Conservation (phyloP, 1,140 invertebrate species). For the Coelopa frigida region DNA sequence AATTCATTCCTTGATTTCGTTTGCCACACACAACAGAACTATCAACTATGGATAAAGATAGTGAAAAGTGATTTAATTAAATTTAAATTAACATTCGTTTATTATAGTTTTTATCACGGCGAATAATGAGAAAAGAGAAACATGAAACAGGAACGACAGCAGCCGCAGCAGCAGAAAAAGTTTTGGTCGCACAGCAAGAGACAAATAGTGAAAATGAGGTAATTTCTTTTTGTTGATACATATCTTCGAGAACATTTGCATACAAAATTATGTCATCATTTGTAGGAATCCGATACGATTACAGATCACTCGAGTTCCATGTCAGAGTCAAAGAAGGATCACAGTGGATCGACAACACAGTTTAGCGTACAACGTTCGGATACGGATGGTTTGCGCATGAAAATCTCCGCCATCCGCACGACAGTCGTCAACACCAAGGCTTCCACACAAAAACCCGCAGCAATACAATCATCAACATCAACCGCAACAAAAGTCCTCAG, state of each 20-base stretch:
- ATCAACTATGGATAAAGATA: no score
- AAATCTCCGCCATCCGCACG: slow-evolving; percentile 39
- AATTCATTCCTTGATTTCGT: no score
- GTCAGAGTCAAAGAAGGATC: slow-evolving; percentile 5
- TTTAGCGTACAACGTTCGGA: slow-evolving; percentile 42
- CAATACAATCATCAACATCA: slow-evolving; percentile 10
- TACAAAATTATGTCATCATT: background rate
- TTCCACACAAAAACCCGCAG: background rate
- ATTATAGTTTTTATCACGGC: slow-evolving; percentile 7
- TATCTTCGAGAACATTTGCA: background rate
- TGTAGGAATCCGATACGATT: slow-evolving; percentile 34
- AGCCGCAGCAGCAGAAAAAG: slow-evolving; percentile 38
- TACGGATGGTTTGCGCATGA: slow-evolving; percentile 39
- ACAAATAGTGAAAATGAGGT: slow-evolving; percentile 39
- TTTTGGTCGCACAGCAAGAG: slow-evolving; percentile 29
- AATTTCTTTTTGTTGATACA: no score
- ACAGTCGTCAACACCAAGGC: background rate
- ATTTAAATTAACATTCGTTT: background rate
- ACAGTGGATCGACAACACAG: slow-evolving; percentile 38
- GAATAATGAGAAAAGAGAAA: slow-evolving; percentile 43
- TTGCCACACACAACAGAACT: no score
- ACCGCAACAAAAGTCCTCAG: background rate
- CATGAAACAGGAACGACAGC: no score
- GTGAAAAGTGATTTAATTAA: no score
- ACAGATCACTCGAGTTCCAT: slow-evolving; percentile 34